Percentiles rank a stretch among this genome's conserved stretches.
phyloP scores from a whole-genome alignment of 1,140 invertebrate genomes.

The Caerostris extrusa region DNA sequence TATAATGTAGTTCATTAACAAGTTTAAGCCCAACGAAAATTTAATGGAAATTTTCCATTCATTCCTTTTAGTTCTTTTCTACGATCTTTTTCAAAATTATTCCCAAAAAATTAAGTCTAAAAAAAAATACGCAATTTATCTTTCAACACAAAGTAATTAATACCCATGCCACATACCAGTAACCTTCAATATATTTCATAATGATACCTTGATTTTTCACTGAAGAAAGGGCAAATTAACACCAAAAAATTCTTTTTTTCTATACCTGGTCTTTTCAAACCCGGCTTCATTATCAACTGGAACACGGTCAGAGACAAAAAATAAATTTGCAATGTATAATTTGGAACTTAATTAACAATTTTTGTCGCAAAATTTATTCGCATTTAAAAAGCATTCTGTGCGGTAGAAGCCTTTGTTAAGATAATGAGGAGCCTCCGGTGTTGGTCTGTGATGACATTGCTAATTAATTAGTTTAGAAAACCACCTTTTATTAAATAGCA shows the following conservation, averaged over 20 bases:
- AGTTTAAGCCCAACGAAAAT: too few species aligned
- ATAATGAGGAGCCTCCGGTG: neutral
- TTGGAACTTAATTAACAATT: neutral
- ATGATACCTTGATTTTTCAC: neutral
- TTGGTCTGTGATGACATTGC: neutral
- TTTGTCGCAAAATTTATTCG: neutral
- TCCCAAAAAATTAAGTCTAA: too few species aligned
- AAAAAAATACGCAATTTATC: neutral
- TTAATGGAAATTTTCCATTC: too few species aligned
- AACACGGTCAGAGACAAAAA: neutral
- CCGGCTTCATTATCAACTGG: neutral
- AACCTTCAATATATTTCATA: constrained; percentile 7
- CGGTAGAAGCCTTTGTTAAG: neutral
- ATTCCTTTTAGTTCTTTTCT: too few species aligned
- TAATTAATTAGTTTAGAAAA: constrained; percentile 1
- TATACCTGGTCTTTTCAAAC: neutral
- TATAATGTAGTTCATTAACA: too few species aligned
- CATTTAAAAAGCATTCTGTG: neutral
- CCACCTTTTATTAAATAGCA: neutral
- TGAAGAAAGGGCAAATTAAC: neutral
- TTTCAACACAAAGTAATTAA: neutral
- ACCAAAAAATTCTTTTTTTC: neutral
- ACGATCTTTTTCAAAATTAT: too few species aligned
- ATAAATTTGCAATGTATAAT: neutral
- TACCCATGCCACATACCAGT: neutral